Conservation (phyloP, 1,140 invertebrate genomes). For the Drosophila gunungcola region DNA sequence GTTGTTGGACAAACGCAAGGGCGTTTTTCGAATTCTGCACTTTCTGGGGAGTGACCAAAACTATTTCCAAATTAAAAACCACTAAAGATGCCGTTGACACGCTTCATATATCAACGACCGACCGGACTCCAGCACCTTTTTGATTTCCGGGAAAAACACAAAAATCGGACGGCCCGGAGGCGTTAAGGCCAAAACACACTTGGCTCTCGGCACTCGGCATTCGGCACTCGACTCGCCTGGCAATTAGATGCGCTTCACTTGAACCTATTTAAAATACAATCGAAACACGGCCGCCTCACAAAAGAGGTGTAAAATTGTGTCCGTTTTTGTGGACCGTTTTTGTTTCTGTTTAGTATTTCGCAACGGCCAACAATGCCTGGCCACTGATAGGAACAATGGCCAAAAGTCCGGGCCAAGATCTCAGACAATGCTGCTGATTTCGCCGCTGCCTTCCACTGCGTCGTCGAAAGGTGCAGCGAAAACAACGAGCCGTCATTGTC, state of each 20-base stretch:
- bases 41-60: constrained; percentile 60
- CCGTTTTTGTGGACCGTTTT: constrained; percentile 32
- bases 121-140: constrained; percentile 57
- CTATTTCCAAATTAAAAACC: constrained; percentile 82
- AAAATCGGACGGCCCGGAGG: constrained; percentile 26
- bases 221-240: constrained; percentile 38
- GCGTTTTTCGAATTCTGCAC: constrained; percentile 15
- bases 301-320: constrained; percentile 79
- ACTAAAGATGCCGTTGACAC: constrained; percentile 81
- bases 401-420: constrained; percentile 41
- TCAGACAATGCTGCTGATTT: constrained; percentile 57
- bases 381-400: constrained; percentile 79
- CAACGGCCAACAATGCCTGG: constrained; percentile 73
- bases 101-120: constrained; percentile 73
- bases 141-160: constrained; percentile 75
- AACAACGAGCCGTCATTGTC: constrained; percentile 43
- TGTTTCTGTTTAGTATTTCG: constrained; percentile 56
- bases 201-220: constrained; percentile 59
- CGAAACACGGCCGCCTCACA: constrained; percentile 64
- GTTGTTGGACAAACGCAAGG: constrained; percentile 76
- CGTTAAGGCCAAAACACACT: constrained; percentile 75
- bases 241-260: constrained; percentile 82
- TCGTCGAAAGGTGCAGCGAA: constrained; percentile 54
- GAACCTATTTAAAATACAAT: constrained; percentile 83
- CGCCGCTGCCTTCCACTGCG: constrained; percentile 41